A percentile compares a stretch with the other conserved stretches of the same genome.
These are phyloP conservation scores for Silurus lanzhouensis DNA, from an alignment of 2,797 vertebrate species.

Conservation along the genomic window DNA sequence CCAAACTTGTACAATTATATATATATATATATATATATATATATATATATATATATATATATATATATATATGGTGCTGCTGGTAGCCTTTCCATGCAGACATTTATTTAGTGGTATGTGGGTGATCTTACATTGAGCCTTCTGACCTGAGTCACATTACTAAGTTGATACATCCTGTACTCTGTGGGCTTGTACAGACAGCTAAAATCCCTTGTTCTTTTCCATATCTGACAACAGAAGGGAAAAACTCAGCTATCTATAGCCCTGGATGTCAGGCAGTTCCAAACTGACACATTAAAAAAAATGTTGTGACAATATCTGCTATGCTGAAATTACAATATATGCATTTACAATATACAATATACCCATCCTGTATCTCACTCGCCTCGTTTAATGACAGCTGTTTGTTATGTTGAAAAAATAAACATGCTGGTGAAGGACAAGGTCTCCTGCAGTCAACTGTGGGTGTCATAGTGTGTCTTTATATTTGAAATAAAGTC, in stretches of 20 bases:
- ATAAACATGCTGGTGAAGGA: conserved; percentile 50
- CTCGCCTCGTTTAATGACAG: conserved; percentile 46
- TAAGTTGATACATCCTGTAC: conserved; percentile 48
- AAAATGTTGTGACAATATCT: conserved; percentile 38
- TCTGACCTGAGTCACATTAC: not conserved
- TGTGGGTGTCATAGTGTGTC: not conserved
- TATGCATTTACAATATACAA: conserved; percentile 21
- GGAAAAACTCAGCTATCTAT: conserved; percentile 49
- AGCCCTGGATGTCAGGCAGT: conserved; percentile 48
- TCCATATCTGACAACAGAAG: conserved; percentile 51
- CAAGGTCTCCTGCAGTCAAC: conserved; percentile 54
- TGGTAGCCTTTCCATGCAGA: not conserved
- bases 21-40: too few relatives aligned
- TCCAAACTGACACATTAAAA: conserved; percentile 48
- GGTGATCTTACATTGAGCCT: not conserved
- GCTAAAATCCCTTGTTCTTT: conserved; percentile 48
- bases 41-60: too few relatives aligned
- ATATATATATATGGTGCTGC: not conserved
- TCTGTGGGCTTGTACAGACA: conserved; percentile 46
- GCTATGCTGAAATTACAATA: conserved; percentile 42
- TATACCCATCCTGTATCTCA: conserved; percentile 27
- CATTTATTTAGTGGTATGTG: not conserved
- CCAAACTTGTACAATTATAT: not conserved
- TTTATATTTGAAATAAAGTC: not conserved
- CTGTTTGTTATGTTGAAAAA: conserved; percentile 50